Evolutionary conservation across 1,140 invertebrate genomes (phyloP).

Genomic region (Zaprionus ornatus): DNA sequence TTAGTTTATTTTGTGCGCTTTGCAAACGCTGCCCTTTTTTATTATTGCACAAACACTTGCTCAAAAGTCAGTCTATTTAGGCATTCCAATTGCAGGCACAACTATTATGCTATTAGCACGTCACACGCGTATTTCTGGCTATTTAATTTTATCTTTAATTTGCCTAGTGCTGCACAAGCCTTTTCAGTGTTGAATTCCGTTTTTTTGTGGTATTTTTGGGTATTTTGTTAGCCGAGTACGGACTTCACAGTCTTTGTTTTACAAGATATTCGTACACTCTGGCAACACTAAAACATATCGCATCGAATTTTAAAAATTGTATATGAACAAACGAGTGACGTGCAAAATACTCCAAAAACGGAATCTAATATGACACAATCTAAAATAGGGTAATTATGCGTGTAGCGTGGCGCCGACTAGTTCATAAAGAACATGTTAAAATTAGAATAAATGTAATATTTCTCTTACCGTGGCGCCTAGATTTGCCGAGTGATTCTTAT

Average conservation of each 20-base stretch:
- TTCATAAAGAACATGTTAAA: too few relatives aligned
- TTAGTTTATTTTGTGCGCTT: slow-evolving; percentile 33
- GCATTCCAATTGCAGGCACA: slow-evolving; percentile 43
- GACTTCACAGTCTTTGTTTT: neutral
- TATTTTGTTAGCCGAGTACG: slow-evolving; percentile 14
- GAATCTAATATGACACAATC: neutral
- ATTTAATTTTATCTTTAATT: slow-evolving; percentile 57
- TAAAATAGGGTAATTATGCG: neutral
- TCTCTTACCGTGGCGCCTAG: too few relatives aligned
- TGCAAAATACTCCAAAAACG: neutral
- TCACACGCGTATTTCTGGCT: slow-evolving; percentile 50
- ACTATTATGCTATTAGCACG: slow-evolving; percentile 49
- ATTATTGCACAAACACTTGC: slow-evolving; percentile 73
- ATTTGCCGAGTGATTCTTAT: too few relatives aligned
- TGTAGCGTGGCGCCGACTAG: too few relatives aligned
- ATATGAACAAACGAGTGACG: neutral
- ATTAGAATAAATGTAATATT: too few relatives aligned
- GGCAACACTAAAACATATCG: neutral
- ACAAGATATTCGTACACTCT: neutral
- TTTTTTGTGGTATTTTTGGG: slow-evolving; percentile 9
- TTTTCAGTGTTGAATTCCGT: slow-evolving; percentile 26
- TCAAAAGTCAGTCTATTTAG: slow-evolving; percentile 58
- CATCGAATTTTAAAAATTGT: neutral
- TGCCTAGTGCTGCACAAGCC: slow-evolving; percentile 34
- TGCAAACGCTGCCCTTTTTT: slow-evolving; percentile 11